Percentiles rank a stretch among this genome's conserved stretches.
phyloP scores from a whole-genome alignment of 2,113 vertebrate genomes.

The Zonotrichia leucophrys region DNA sequence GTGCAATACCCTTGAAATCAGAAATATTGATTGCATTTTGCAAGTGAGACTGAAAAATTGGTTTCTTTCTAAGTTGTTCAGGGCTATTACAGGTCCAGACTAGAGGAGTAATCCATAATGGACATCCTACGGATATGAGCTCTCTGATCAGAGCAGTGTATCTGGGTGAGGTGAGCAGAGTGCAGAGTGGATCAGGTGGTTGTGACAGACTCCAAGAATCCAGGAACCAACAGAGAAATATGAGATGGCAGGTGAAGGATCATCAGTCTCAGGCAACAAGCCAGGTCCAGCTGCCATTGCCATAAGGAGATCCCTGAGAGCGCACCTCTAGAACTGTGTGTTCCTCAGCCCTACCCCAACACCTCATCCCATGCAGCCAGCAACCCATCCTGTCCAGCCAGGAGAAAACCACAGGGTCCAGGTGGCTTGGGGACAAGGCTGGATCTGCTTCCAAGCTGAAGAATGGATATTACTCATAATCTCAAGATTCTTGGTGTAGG shows the following conservation, averaged over 20 bases:
- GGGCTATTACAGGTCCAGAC: neutral
- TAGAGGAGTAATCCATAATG: neutral
- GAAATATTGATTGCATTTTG: constrained; percentile 1
- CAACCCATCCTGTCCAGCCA: neutral
- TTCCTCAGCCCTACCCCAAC: neutral
- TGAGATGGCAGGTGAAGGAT: neutral
- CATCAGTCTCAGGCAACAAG: neutral
- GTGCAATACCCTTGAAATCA: neutral
- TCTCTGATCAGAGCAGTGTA: neutral
- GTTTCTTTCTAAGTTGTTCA: neutral
- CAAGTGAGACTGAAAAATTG: neutral
- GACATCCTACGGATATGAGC: neutral
- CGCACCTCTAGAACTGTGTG: neutral
- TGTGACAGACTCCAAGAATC: neutral
- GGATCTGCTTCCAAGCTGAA: neutral
- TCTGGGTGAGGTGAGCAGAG: neutral
- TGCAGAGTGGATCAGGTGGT: neutral
- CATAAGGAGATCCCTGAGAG: neutral
- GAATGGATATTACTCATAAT: neutral
- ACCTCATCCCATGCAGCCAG: neutral
- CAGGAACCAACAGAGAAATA: neutral
- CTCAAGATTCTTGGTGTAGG: neutral
- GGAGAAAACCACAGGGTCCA: neutral
- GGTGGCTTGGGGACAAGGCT: neutral
- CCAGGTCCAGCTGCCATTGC: neutral